phyloP scores from a whole-genome alignment of 2,888 invertebrate species.

The Parthenolecanium corni region DNA sequence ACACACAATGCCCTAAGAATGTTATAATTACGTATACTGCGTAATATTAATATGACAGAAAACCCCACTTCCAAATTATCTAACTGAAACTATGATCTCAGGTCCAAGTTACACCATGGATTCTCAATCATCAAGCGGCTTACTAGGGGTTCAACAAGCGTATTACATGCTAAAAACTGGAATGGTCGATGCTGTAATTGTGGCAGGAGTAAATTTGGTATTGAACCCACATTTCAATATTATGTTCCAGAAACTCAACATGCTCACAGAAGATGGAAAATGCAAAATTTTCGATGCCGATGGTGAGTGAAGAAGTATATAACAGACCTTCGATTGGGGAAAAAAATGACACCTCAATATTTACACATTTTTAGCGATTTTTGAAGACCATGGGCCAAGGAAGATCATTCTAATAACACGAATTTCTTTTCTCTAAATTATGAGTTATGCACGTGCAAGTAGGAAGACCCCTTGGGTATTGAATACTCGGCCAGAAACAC shows the following conservation, averaged over 20 bases:
- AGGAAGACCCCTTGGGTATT: too few species aligned
- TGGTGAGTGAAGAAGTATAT: slow-evolving; percentile 43
- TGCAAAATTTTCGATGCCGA: slow-evolving; percentile 90
- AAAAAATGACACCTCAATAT: too few species aligned
- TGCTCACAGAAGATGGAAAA: slow-evolving; percentile 75
- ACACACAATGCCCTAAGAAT: too few species aligned
- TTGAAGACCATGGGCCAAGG: too few species aligned
- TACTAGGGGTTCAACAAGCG: slow-evolving; percentile 44
- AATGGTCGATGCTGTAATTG: slow-evolving; percentile 45
- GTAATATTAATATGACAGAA: too few species aligned
- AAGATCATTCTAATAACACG: too few species aligned
- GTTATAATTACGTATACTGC: too few species aligned
- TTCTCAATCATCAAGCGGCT: slow-evolving; percentile 48
- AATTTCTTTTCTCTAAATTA: too few species aligned
- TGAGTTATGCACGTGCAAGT: too few species aligned
- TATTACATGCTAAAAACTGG: slow-evolving; percentile 36
- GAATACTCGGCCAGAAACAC: too few species aligned
- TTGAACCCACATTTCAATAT: slow-evolving; percentile 85
- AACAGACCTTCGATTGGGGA: neutral
- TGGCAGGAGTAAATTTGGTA: slow-evolving; percentile 61
- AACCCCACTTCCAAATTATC: too few species aligned
- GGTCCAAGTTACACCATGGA: slow-evolving; percentile 48
- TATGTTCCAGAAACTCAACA: slow-evolving; percentile 84
- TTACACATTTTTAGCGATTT: too few species aligned
- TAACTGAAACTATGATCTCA: slow-evolving; percentile 31